phyloP scores from a whole-genome alignment of 1,140 invertebrate species.

The Arctopsyche grandis region DNA sequence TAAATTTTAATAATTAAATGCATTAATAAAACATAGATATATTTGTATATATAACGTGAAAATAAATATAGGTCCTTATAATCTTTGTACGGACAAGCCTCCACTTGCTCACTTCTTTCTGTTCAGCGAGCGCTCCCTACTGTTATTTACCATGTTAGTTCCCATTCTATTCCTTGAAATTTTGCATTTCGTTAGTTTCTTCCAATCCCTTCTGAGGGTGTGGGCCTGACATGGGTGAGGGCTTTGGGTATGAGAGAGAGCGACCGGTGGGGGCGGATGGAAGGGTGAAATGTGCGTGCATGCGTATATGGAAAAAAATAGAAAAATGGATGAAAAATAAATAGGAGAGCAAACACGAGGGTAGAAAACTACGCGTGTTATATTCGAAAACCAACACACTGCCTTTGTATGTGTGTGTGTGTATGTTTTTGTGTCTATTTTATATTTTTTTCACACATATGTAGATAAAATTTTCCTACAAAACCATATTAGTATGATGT shows the following conservation, averaged over 20 bases:
- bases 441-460: not conserved
- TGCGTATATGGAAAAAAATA: conserved; percentile 49
- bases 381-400: not conserved
- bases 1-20: too few species aligned
- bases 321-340: conserved; percentile 53
- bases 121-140: conserved; percentile 49
- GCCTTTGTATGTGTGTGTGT: too few species aligned
- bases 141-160: conserved; percentile 56
- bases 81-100: conserved; percentile 21
- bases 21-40: too few species aligned
- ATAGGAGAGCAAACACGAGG: conserved; percentile 45
- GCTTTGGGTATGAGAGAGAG: conserved; percentile 32
- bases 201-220: conserved; percentile 46
- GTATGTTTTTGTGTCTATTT: not conserved
- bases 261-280: conserved; percentile 17
- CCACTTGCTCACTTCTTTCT: conserved; percentile 51
- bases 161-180: conserved; percentile 55
- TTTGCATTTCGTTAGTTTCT: conserved; percentile 56
- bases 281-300: conserved; percentile 50
- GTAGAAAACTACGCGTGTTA: conserved; percentile 26
- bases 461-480: too few species aligned
- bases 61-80: conserved; percentile 6
- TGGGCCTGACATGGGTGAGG: conserved; percentile 28
- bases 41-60: too few species aligned
- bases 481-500: too few species aligned